Conservation (phyloP, 2,888 invertebrate species). For the Entomobrya multifasciata region DNA sequence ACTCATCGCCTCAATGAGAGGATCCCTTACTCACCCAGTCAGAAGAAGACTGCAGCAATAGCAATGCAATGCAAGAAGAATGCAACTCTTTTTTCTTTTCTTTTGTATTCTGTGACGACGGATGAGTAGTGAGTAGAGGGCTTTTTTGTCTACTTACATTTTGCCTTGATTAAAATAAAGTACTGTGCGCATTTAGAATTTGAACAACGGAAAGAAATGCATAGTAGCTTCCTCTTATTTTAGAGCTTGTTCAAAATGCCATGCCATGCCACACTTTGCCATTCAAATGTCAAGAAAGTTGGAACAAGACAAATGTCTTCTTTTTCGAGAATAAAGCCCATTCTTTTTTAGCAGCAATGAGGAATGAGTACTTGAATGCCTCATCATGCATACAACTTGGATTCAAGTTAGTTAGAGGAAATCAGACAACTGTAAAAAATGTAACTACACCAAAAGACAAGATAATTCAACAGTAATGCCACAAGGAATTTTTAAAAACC, state of each 20-base stretch:
- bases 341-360: neutral
- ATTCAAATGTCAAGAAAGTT: conserved; percentile 50
- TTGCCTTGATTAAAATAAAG: too few relatives aligned
- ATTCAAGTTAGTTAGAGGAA: neutral
- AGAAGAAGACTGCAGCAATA: too few relatives aligned
- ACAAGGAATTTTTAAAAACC: conserved; percentile 12
- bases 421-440: conserved; percentile 25
- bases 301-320: conserved; percentile 58
- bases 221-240: too few relatives aligned
- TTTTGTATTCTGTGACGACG: neutral
- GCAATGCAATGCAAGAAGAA: neutral
- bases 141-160: neutral
- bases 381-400: neutral
- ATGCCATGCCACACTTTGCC: conserved; percentile 48
- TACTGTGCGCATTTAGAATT: too few relatives aligned
- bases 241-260: conserved; percentile 17
- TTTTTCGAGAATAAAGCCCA: conserved; percentile 4
- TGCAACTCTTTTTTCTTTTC: neutral
- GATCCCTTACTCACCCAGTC: conserved; percentile 5
- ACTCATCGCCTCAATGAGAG: conserved; percentile 46
- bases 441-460: neutral
- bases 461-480: conserved; percentile 8
- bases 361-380: neutral
- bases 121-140: neutral
- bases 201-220: neutral